Base-by-base conservation (phyloP, 2,113 vertebrate genomes). In the Chrysochloris asiatica region DNA sequence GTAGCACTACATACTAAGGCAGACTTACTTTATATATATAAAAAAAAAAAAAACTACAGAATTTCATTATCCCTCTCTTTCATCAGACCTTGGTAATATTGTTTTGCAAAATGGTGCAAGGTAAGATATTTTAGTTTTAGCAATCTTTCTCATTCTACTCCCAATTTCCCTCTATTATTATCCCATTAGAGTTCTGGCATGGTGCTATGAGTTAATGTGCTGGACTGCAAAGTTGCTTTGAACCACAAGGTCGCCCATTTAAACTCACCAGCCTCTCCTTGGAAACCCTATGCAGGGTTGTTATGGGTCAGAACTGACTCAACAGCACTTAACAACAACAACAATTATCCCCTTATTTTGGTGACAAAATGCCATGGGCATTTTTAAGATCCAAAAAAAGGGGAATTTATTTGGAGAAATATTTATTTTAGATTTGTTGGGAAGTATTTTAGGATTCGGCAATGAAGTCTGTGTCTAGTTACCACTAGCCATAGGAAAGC, bases 381-480 rank as follows among this genome's bases (percentile, higher is more conserved):
- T 54, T 87, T 87, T 41, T 75, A n/a, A 88, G n/a, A 84, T 63
- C 45, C n/a, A 75, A 6, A 3, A 84, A 77, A 45, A 11, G 16
- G n/a, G 16, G 21, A 92, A 89, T 48, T 65, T 61, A 86, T 82
- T 69, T 84, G 24, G 56, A 89, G 38, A 79, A 87, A 81, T 5
- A 69, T 45, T 92, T 83, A 86, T 19, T 56, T 90, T 69, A 72
- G 30, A 89, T 54, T 69, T 61, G 59, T 48, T 85, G 10, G 43
- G 87, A 69, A 77, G 36, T 6, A 73, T 69, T 67, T 80, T 26
- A 10, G 14, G 33, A 38, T 24, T 78, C 65, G 38, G 19, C 48
- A 81, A 38, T 83, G 28, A 81, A 65, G 65, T 93, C 45, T 86
- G 19, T 48, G 7, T 67, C 26, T 43, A 52, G 8, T 26, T 79